Conservation (phyloP, 2,113 vertebrate genomes). For the Thymallus thymallus region DNA sequence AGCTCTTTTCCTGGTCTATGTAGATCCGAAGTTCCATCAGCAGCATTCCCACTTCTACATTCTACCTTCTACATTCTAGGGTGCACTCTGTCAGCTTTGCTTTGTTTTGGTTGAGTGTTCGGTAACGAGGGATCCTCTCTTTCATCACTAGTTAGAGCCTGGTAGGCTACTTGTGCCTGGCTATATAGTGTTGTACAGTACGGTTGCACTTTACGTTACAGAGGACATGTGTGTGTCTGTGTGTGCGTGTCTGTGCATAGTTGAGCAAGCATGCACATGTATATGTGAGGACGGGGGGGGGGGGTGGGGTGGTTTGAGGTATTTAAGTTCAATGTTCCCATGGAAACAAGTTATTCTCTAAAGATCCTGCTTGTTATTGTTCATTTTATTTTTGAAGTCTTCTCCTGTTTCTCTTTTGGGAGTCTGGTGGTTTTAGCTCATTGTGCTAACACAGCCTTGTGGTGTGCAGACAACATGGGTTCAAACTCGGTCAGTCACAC, state of each 20-base stretch:
- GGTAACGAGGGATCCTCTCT: background rate
- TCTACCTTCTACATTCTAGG: background rate
- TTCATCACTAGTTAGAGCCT: background rate
- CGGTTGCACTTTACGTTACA: conserved; percentile 66
- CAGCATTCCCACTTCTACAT: background rate
- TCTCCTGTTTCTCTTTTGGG: too few relatives aligned
- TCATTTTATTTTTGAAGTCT: too few relatives aligned
- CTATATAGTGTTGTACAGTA: background rate
- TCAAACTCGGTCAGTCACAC: too few relatives aligned
- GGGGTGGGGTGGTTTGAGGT: too few relatives aligned
- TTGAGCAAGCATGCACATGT: conserved; percentile 16
- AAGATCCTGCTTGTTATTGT: too few relatives aligned
- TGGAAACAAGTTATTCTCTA: too few relatives aligned
- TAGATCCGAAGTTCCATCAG: background rate
- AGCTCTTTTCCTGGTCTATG: background rate
- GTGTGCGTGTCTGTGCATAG: conserved; percentile 14
- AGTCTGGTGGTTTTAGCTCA: too few relatives aligned
- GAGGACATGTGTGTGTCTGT: conserved; percentile 13
- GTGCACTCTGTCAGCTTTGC: background rate
- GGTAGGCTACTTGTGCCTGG: background rate
- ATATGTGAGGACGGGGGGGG: background rate
- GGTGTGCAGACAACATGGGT: too few relatives aligned
- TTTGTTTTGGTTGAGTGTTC: background rate
- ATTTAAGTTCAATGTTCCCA: too few relatives aligned
- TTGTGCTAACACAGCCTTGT: too few relatives aligned